Conservation (phyloP, 2,113 vertebrate species). For the Orthonyx spaldingii region DNA sequence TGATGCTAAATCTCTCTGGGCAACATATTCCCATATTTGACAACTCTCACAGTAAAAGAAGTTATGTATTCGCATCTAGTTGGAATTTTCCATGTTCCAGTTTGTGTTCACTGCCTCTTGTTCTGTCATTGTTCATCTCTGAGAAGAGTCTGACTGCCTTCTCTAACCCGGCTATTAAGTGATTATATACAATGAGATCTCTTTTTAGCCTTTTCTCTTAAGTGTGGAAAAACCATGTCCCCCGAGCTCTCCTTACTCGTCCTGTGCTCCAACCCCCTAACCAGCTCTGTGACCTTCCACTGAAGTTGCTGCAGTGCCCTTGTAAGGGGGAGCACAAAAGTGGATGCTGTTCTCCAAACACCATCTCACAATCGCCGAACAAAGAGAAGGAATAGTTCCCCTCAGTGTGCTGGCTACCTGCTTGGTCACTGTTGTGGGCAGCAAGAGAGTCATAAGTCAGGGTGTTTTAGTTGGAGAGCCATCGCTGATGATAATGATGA, state of each 20-base stretch:
- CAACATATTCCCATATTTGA: not conserved
- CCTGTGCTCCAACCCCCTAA: not conserved
- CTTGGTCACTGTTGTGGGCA: not conserved
- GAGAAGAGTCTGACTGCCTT: not conserved
- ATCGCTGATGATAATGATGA: rapidly evolving
- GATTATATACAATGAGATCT: not conserved
- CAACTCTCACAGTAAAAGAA: not conserved
- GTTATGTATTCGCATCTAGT: not conserved
- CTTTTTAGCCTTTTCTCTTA: not conserved
- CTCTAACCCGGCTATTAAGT: not conserved
- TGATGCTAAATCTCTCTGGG: not conserved
- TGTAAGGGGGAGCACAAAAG: not conserved
- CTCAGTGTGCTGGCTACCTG: not conserved
- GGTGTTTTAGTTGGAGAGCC: not conserved
- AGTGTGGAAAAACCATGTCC: not conserved
- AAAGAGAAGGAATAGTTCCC: not conserved
- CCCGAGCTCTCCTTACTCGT: rapidly evolving
- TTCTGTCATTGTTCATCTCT: not conserved
- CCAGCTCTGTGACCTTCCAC: not conserved
- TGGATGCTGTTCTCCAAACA: not conserved
- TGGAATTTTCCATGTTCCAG: not conserved
- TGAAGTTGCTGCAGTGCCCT: not conserved
- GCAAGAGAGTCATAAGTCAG: not conserved
- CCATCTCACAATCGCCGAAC: rapidly evolving
- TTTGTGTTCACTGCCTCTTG: not conserved